phyloP scores from a whole-genome alignment of 2,888 invertebrate genomes.

The Eristalinus aeneus region DNA sequence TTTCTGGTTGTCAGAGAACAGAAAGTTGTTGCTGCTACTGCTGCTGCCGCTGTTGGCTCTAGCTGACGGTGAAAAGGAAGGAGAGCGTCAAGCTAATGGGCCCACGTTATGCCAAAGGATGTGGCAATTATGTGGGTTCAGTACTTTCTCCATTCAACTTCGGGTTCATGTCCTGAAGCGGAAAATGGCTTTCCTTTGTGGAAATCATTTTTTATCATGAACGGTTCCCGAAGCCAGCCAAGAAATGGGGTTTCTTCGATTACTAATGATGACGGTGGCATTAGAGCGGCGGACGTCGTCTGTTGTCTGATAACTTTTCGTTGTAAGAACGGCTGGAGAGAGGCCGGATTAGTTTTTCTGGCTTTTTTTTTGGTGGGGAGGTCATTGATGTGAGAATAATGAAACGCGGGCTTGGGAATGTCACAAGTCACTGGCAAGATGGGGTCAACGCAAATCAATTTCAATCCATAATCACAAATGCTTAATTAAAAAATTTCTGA shows the following conservation, averaged over 20 bases:
- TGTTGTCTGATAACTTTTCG: neutral
- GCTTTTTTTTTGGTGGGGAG: neutral
- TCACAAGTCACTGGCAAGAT: conserved; percentile 40
- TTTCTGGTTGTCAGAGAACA: conserved; percentile 54
- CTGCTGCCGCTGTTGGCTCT: neutral
- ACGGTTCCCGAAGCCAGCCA: conserved; percentile 54
- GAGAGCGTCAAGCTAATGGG: conserved; percentile 57
- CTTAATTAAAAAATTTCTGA: conserved; percentile 21
- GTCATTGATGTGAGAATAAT: conserved; percentile 62
- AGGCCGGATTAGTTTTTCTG: conserved; percentile 31
- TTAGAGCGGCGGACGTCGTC: neutral
- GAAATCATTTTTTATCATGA: conserved; percentile 60
- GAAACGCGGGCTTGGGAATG: conserved; percentile 24
- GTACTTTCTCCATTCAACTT: conserved; percentile 49
- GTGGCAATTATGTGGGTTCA: conserved; percentile 69
- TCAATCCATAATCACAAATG: conserved; percentile 26
- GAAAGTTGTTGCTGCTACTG: conserved; percentile 42
- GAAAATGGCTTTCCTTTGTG: conserved; percentile 64
- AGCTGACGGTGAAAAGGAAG: conserved; percentile 11
- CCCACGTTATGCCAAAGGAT: conserved; percentile 66
- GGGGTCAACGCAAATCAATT: conserved; percentile 35
- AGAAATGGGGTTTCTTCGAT: conserved; percentile 62
- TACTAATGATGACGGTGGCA: conserved; percentile 56
- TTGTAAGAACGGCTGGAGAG: neutral
- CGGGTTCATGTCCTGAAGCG: conserved; percentile 42